Conservation (phyloP, 2,113 vertebrate species). For the Chitala chitala region DNA sequence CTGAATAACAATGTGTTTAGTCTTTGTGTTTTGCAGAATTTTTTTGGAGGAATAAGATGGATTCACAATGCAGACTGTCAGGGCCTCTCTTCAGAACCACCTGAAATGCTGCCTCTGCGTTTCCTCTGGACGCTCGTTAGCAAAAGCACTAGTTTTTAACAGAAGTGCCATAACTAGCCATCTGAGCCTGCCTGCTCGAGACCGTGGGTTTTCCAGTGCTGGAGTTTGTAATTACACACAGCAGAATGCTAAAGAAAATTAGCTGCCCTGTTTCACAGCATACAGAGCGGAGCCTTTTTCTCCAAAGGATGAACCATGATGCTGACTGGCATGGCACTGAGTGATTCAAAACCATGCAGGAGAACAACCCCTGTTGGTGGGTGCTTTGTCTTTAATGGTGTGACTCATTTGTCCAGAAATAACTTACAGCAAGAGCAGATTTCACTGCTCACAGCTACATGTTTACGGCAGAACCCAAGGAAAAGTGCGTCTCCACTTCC, state of each 20-base stretch:
- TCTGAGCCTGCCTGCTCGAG: conserved; percentile 54
- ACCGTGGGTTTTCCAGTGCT: conserved; percentile 52
- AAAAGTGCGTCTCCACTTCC: neutral
- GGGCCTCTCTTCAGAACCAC: neutral
- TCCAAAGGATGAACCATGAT: neutral
- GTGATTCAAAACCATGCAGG: neutral
- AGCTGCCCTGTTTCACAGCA: conserved; percentile 55
- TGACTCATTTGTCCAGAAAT: neutral
- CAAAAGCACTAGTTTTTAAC: conserved; percentile 61
- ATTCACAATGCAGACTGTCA: neutral
- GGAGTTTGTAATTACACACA: conserved; percentile 51
- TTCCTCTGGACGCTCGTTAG: conserved; percentile 46
- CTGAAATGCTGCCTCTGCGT: conserved; percentile 37
- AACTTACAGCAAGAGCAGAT: neutral
- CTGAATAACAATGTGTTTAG: neutral
- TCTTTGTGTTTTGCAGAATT: neutral
- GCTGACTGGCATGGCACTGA: neutral
- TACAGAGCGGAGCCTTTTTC: conserved; percentile 43
- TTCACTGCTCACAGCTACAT: neutral
- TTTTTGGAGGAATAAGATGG: neutral
- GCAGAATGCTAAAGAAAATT: conserved; percentile 53
- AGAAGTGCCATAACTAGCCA: conserved; percentile 36
- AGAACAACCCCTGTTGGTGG: neutral
- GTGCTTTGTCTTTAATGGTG: neutral
- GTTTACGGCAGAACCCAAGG: neutral